Base-by-base conservation (phyloP, 2,888 invertebrate species). In the Lepidocyrtinus sp. region DNA sequence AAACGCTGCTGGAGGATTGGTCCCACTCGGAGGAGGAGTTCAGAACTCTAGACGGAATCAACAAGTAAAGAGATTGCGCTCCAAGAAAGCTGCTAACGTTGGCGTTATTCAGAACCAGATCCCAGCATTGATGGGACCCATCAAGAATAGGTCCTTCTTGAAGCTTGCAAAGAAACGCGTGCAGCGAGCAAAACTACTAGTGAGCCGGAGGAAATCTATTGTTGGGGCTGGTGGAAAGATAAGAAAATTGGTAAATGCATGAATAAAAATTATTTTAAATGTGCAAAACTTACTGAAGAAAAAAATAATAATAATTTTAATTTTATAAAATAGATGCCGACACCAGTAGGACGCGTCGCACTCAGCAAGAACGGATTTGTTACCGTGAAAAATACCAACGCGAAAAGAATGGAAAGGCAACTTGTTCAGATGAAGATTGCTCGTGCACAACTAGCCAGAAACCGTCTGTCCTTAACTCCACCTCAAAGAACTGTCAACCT, bases 401-500 rank as follows among this genome's bases (percentile, higher is more conserved):
- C 81, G 15, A 82, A 83, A 26, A 24, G 64, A 46, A 71, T 83
- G 68, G 78, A 82, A 50, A 71, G 82, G 9, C 55, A 71, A 1
- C 46, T 70, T 1, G 79, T 84, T 21, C 85, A 86, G 63, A 75
- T 84, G 75, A 85, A 85, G 72, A 84, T 85, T 22, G 75, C 74
- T 9, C 68, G 85, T n/a, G 86, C 86, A 7, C 71, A 77, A 26
- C 59, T 59, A 50, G 82, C 76, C 12, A 79, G 83, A 73, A 83
- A 72, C 21, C 63, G 65, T 63, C 15, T 50, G 7, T 3, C n/a
- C n/a, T n/a, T 21, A 21, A 59, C 77, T 19, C 64, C 74, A n/a
- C 73, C 73, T 25, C 62, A 71, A 67, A 1, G 70, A 36, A 5
- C 46, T 64, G 55, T 26, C 2, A 70, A 59, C 12, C 17, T 77